These are phyloP conservation scores for Lepidurus couesii DNA, from an alignment of 1,140 invertebrate species.

Conservation along the genomic window DNA sequence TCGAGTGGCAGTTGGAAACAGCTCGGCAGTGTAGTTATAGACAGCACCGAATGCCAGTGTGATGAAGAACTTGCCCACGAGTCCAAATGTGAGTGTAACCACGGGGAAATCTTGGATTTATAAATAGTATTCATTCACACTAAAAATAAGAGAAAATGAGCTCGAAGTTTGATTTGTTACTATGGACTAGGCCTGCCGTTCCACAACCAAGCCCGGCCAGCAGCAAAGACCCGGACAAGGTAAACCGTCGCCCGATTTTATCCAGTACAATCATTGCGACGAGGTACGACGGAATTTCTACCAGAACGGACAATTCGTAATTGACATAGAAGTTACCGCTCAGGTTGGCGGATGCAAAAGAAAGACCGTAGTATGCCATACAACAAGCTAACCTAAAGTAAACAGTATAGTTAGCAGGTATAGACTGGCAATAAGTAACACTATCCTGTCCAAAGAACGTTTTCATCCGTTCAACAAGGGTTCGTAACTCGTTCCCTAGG, in stretches of 20 bases:
- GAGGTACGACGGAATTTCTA: slow-evolving; percentile 42
- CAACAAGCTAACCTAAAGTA: slow-evolving; percentile 42
- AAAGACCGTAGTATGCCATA: slow-evolving; percentile 44
- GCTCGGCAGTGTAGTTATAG: slow-evolving; percentile 39
- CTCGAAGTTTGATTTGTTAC: background rate
- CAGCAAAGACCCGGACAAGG: slow-evolving; percentile 27
- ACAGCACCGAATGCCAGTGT: slow-evolving; percentile 44
- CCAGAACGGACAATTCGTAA: slow-evolving; percentile 41
- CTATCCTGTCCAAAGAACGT: too few species aligned
- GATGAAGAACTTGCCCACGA: slow-evolving; percentile 47
- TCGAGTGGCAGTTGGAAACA: slow-evolving; percentile 33
- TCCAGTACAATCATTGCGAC: slow-evolving; percentile 37
- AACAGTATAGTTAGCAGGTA: slow-evolving; percentile 29
- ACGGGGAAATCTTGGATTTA: slow-evolving; percentile 30
- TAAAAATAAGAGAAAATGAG: background rate
- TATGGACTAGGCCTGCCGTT: slow-evolving; percentile 6
- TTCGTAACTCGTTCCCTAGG: too few species aligned
- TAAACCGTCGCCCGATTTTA: slow-evolving; percentile 24
- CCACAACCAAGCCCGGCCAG: slow-evolving; percentile 29
- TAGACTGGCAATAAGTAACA: background rate
- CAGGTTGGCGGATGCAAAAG: slow-evolving; percentile 40
- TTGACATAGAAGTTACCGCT: slow-evolving; percentile 43
- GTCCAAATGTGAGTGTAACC: slow-evolving; percentile 37
- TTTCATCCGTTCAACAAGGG: too few species aligned
- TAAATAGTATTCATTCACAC: background rate